These are phyloP conservation scores for Cephus nigrinus DNA, from an alignment of 2,888 invertebrate genomes.

Conservation along the genomic window DNA sequence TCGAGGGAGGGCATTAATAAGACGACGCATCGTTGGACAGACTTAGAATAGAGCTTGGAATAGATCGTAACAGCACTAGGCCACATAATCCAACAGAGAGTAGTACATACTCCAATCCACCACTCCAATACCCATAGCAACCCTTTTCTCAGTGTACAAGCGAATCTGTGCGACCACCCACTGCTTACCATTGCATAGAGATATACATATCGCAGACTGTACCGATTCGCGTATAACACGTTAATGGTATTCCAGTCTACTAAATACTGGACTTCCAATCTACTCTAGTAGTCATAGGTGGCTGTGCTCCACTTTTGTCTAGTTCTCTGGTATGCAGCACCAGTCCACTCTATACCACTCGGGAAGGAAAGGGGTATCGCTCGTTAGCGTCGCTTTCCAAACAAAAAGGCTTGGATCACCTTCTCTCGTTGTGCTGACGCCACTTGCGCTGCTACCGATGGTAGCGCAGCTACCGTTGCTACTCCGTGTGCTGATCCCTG, in stretches of 20 bases:
- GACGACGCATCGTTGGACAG: conserved; percentile 37
- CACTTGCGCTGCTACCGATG: background rate
- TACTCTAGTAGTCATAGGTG: background rate
- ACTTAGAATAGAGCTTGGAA: conserved; percentile 41
- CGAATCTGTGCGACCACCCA: background rate
- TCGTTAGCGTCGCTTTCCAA: background rate
- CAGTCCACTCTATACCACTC: background rate
- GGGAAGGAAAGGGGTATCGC: background rate
- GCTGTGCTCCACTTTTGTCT: background rate
- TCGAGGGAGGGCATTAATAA: conserved; percentile 49
- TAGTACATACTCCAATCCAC: background rate
- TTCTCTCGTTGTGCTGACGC: background rate
- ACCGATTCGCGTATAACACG: background rate
- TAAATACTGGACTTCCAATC: background rate
- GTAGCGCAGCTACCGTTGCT: background rate
- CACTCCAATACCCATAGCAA: background rate
- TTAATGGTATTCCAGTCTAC: background rate
- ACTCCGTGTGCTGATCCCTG: background rate
- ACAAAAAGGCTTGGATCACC: background rate
- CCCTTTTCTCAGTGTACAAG: background rate
- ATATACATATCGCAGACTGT: background rate
- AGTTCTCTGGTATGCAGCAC: background rate
- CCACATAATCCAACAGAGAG: conserved; percentile 24
- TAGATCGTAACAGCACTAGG: conserved; percentile 43
- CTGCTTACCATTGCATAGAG: background rate